A percentile compares a stretch with the other conserved stretches of the same genome.
Evolutionary conservation across 2,888 invertebrate genomes (phyloP).

Genomic region (Drosophila melanocephala): DNA sequence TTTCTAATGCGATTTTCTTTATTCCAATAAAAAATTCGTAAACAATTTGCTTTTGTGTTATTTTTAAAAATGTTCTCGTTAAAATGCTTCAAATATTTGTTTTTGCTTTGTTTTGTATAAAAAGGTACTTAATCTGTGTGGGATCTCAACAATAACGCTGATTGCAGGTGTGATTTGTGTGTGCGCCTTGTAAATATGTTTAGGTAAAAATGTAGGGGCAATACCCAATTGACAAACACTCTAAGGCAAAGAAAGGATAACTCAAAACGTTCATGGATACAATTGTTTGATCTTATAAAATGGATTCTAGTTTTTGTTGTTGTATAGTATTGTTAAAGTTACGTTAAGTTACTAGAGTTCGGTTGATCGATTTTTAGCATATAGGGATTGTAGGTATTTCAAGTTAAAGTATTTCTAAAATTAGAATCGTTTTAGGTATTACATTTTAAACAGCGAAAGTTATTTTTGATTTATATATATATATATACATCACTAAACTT

Average conservation of each 20-base stretch:
- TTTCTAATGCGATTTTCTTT: constrained; percentile 30
- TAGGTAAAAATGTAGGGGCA: constrained; percentile 17
- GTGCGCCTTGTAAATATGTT: constrained; percentile 47
- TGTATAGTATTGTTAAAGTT: neutral
- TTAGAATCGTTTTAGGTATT: neutral
- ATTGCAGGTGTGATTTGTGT: constrained; percentile 48
- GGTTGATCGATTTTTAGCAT: neutral
- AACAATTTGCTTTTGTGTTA: constrained; percentile 42
- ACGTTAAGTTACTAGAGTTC: neutral
- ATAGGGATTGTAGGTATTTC: neutral
- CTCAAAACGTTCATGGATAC: neutral
- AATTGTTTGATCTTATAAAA: neutral
- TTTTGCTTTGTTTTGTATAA: constrained; percentile 55
- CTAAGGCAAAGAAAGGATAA: constrained; percentile 1
- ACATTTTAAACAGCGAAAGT: neutral
- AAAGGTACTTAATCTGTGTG: constrained; percentile 75
- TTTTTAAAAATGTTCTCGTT: constrained; percentile 47
- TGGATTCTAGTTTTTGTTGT: neutral
- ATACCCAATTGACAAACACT: constrained; percentile 52
- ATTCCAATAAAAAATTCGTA: constrained; percentile 56
- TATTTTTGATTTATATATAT: neutral
- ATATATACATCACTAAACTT: neutral
- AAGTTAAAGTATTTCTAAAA: constrained; percentile 1
- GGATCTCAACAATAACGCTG: constrained; percentile 56
- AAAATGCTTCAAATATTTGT: constrained; percentile 51